Conservation (phyloP, 1,140 invertebrate genomes). For the Drosophila willistoni region DNA sequence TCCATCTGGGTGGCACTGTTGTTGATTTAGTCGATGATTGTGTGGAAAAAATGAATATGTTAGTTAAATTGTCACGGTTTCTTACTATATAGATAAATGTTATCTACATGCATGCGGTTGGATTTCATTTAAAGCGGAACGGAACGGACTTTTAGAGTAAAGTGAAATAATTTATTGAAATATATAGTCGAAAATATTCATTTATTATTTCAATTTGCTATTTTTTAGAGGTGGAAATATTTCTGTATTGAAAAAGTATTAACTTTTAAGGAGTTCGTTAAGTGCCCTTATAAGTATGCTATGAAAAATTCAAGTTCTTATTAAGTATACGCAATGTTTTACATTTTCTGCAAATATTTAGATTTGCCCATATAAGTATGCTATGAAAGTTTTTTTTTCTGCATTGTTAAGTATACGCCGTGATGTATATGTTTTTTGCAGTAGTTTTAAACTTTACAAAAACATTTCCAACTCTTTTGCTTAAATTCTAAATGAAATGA, state of each 20-base stretch:
- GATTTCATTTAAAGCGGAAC: constrained; percentile 45
- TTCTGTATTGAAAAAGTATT: not conserved
- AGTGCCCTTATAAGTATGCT: not conserved
- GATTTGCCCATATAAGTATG: not conserved
- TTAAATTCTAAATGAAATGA: constrained; percentile 52
- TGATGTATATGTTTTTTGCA: not conserved
- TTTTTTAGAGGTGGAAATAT: constrained; percentile 48
- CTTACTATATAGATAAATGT: not conserved
- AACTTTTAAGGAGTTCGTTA: not conserved
- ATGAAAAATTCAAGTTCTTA: not conserved
- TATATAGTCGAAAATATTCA: not conserved
- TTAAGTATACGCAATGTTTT: not conserved
- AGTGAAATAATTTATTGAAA: constrained; percentile 40
- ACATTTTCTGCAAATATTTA: too few species aligned
- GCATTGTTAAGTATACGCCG: not conserved
- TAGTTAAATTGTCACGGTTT: constrained; percentile 47
- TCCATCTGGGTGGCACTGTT: constrained; percentile 97
- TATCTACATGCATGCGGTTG: constrained; percentile 60
- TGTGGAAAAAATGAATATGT: constrained; percentile 50
- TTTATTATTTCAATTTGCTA: constrained; percentile 58
- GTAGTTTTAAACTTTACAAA: not conserved
- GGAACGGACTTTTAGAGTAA: constrained; percentile 61
- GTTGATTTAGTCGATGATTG: constrained; percentile 19
- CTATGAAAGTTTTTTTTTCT: not conserved
- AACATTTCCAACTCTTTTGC: constrained; percentile 48